Evolutionary conservation across 1,140 invertebrate genomes (phyloP).

Genomic region (Drosophila jambulina): DNA sequence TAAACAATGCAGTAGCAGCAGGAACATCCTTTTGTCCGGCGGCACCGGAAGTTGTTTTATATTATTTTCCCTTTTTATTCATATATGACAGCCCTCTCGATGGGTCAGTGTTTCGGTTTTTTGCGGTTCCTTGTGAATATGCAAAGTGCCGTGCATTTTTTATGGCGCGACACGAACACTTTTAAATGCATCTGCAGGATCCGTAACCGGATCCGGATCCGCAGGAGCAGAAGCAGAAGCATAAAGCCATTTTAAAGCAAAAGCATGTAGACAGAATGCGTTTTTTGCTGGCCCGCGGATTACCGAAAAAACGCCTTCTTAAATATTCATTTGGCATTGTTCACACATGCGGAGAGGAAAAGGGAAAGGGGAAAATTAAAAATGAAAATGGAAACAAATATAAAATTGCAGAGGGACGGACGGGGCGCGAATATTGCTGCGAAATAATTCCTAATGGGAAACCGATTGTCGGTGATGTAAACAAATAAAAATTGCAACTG

Average conservation of each 20-base stretch:
- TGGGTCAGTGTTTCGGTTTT: constrained; percentile 48
- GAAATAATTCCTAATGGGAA: constrained; percentile 36
- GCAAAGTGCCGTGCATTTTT: constrained; percentile 51
- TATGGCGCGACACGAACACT: constrained; percentile 39
- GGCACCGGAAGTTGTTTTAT: constrained; percentile 17
- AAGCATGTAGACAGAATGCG: constrained; percentile 34
- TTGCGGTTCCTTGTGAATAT: constrained; percentile 26
- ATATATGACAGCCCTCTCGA: constrained; percentile 20
- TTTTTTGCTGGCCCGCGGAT: constrained; percentile 26
- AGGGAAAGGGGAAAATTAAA: neutral
- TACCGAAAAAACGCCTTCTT: constrained; percentile 35
- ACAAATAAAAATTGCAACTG: constrained; percentile 33
- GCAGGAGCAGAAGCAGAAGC: constrained; percentile 10
- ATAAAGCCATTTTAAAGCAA: constrained; percentile 43
- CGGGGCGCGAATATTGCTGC: neutral
- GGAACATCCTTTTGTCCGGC: constrained; percentile 51
- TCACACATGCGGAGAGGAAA: constrained; percentile 22
- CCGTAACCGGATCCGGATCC: constrained; percentile 13
- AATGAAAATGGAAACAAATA: constrained; percentile 2
- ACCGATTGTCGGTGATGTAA: constrained; percentile 30
- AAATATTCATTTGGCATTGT: constrained; percentile 51
- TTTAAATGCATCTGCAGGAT: constrained; percentile 46
- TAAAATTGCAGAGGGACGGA: neutral
- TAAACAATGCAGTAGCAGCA: constrained; percentile 67
- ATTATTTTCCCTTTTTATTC: neutral